Base-by-base conservation (phyloP, 2,797 vertebrate species). In the Hyperoplus immaculatus region DNA sequence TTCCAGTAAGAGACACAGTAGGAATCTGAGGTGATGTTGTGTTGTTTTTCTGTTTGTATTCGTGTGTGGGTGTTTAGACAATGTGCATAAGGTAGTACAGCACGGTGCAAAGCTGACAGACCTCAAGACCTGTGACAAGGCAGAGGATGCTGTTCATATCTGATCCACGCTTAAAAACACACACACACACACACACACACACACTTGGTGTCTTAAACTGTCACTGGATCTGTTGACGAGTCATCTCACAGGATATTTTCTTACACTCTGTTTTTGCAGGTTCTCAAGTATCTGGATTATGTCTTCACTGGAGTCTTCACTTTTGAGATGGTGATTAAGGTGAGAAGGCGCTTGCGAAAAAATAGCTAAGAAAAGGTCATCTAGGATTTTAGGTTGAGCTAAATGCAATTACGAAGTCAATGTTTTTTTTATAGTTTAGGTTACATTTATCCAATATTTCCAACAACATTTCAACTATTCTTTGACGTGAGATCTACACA, bases 271-370 rank as follows among this genome's bases (percentile, higher is more conserved):
- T 53, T 63, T 75, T 57, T 75, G 70, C 81, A 99, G 98, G 97
- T 96, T 83, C 96, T 99, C 69, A 99, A 99, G 80, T 99, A 99
- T 89, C 94, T 99, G 95, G 98, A 99, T 93, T 99, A 99, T 72
- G 96, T 99, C 71, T 99, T 99, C 71, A 99, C 98, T 0, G 98
- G 98, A 1, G 98, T 99, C 83, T 99, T 99, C 86, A 99, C 98
- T 12, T 99, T 99, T 82, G 98, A 99, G 95, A 99, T 99, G 98
- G 97, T 99, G 90, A 98, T 99, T 77, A 99, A 99, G 98, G 98
- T 99, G 91, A 97, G 95, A 36, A 8, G 1, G 13, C 13, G 29
- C 60, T 51, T 43, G 21, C 56, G 15, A 56, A 53, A 43, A 58
- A 60, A 2, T 29, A 59, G n/a, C 36, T 43, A 14, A 38, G 62